A percentile compares a stretch with the other conserved stretches of the same genome.
These are phyloP conservation scores for Semotilus atromaculatus DNA, from an alignment of 2,797 vertebrate genomes.

Conservation along the genomic window DNA sequence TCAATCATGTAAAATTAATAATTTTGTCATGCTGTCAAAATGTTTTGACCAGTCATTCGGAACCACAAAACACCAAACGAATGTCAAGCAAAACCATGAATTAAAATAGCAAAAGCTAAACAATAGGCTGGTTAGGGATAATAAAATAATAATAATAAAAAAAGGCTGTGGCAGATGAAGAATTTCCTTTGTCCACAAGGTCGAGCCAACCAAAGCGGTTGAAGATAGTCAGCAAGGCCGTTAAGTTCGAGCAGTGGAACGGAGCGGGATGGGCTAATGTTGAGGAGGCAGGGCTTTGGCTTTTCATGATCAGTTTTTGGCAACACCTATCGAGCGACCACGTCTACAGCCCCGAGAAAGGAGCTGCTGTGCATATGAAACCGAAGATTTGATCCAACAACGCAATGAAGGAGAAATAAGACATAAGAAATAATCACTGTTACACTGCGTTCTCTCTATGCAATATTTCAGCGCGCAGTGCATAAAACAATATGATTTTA, in stretches of 20 bases:
- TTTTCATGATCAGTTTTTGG: conserved; percentile 63
- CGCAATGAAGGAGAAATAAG: conserved; percentile 50
- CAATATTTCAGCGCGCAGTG: not conserved
- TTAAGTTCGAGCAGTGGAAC: conserved; percentile 44
- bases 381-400: conserved; percentile 53
- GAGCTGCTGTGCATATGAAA: conserved; percentile 53
- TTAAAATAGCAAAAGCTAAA: not conserved
- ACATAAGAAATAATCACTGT: conserved; percentile 29
- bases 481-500: not conserved
- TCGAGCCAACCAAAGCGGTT: not conserved
- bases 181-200: not conserved
- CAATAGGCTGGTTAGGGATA: not conserved
- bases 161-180: not conserved
- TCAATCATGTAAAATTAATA: not conserved
- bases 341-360: conserved; percentile 75
- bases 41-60: not conserved
- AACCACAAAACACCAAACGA: conserved; percentile 15
- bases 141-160: too few relatives aligned
- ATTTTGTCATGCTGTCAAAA: not conserved
- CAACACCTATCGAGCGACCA: conserved; percentile 73
- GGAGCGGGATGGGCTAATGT: conserved; percentile 64
- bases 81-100: not conserved
- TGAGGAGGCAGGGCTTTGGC: conserved; percentile 62
- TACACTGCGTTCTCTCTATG: not conserved
- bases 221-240: conserved; percentile 17